Evolutionary conservation across 2,113 vertebrate genomes (phyloP).

Genomic region (Gnathonemus echidnorhynchus): DNA sequence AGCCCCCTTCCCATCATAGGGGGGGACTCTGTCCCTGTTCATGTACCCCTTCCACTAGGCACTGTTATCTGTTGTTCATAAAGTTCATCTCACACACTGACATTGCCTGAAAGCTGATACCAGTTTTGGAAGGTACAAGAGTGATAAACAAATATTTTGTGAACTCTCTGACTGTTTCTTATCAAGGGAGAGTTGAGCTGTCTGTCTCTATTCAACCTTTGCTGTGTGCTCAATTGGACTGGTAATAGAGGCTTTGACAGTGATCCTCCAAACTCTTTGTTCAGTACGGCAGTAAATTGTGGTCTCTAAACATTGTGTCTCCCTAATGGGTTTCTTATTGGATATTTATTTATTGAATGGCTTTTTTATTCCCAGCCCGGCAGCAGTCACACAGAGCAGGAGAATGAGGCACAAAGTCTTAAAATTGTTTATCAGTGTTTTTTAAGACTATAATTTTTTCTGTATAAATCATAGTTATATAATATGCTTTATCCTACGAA

Average conservation of each 20-base stretch:
- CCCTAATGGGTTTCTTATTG: not conserved
- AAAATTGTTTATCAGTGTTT: not conserved
- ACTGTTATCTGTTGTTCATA: not conserved
- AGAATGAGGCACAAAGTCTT: not conserved
- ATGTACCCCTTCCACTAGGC: not conserved
- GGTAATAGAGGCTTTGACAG: not conserved
- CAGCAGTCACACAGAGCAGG: not conserved
- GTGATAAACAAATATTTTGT: not conserved
- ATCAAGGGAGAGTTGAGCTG: not conserved
- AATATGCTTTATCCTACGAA: too few relatives aligned
- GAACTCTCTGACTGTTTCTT: not conserved
- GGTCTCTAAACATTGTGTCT: not conserved
- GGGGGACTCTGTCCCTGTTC: not conserved
- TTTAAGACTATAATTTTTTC: not conserved
- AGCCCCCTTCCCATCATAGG: not conserved
- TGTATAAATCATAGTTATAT: not conserved
- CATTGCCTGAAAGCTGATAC: not conserved
- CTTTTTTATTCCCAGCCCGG: not conserved
- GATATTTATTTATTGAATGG: not conserved
- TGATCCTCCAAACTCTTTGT: not conserved
- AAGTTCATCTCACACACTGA: not conserved
- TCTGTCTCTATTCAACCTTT: not conserved
- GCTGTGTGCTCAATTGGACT: not conserved
- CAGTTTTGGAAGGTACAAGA: not conserved
- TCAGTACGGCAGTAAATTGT: not conserved